Evolutionary conservation across 2,888 invertebrate species (phyloP).

Genomic region (Mesochorus sp.): DNA sequence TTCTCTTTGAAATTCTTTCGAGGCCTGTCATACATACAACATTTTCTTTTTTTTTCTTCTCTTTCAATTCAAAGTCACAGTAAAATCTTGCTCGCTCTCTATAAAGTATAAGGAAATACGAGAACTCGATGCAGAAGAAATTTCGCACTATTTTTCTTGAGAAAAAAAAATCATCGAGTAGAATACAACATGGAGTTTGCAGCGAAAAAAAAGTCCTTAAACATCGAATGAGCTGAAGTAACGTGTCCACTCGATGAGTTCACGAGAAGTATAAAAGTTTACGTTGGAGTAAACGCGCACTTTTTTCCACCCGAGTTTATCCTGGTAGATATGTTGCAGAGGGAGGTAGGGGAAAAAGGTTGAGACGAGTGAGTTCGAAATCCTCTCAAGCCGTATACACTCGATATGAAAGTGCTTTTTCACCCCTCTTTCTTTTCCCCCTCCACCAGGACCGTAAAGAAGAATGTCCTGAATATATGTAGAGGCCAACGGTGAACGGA

Average conservation of each 20-base stretch:
- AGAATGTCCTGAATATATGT: conserved; percentile 49
- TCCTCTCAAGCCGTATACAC: conserved; percentile 27
- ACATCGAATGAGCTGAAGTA: conserved; percentile 4
- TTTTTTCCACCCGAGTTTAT: neutral
- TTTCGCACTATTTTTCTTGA: too few species aligned
- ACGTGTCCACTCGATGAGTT: conserved; percentile 1
- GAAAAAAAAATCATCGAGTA: too few species aligned
- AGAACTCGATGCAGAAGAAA: too few species aligned
- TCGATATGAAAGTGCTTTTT: conserved; percentile 42
- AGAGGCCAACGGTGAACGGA: conserved; percentile 29
- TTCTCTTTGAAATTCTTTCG: neutral
- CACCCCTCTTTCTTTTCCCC: neutral
- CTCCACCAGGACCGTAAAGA: neutral
- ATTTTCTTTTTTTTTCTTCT: neutral
- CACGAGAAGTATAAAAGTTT: conserved; percentile 8
- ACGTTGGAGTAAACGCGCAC: neutral
- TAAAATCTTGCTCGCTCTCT: too few species aligned
- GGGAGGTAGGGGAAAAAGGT: neutral
- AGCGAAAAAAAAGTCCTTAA: neutral
- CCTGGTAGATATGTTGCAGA: neutral
- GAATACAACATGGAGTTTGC: too few species aligned
- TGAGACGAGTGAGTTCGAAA: conserved; percentile 26
- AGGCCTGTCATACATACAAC: neutral
- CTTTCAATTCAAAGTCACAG: neutral
- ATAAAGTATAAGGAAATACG: too few species aligned